Evolutionary conservation across 2,888 invertebrate genomes (phyloP), one percentile per base, ranked within the genome.

Genomic region (Nyleta sp.): DNA sequence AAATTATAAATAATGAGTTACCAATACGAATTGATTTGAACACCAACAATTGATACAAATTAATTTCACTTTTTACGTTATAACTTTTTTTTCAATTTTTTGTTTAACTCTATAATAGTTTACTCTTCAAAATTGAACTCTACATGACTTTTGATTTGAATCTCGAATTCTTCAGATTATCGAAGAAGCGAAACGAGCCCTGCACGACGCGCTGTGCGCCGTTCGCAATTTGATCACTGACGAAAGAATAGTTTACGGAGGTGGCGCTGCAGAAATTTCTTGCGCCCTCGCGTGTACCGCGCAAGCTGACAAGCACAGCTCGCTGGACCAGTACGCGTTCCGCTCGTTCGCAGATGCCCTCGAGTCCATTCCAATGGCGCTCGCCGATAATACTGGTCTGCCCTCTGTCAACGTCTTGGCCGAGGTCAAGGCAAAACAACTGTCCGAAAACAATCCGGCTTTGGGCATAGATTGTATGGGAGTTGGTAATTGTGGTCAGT

Each of bases 321-420:
- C 98, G 0, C 92, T 99, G 78, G 99, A 99, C 91, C 99, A 99
- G 92, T 99, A 99, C 92, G 98, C 99, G 1, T 99, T 96, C 94
- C 93, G 98, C 65, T 96, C 96, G 0, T 99, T 98, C 91, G 95
- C 98, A 0, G 98, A 99, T 90, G 99, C 99, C 0, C 92, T 99
- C 64, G 99, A 99, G 91, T 93, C 95, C 65, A 95, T 99, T 86
- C 99, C 99, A 0, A 92, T 99, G 86, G 98, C 99, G 0, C 92
- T 99, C 68, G 98, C 99, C 0, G 99, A 99, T 91, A 99, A 99
- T 92, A 94, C 97, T 84, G 99, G 99, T 20, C 92, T 98, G 24
- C 95, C 97, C 3, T 96, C 99, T 0, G 98, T 99, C 84, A 96
- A 98, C 87, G 95, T 98, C 0, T 91, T 99, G 57, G 96, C 97